A percentile compares a stretch with the other conserved stretches of the same genome.
phyloP scores from a whole-genome alignment of 1,140 invertebrate species.

The Metaphire vulgaris region DNA sequence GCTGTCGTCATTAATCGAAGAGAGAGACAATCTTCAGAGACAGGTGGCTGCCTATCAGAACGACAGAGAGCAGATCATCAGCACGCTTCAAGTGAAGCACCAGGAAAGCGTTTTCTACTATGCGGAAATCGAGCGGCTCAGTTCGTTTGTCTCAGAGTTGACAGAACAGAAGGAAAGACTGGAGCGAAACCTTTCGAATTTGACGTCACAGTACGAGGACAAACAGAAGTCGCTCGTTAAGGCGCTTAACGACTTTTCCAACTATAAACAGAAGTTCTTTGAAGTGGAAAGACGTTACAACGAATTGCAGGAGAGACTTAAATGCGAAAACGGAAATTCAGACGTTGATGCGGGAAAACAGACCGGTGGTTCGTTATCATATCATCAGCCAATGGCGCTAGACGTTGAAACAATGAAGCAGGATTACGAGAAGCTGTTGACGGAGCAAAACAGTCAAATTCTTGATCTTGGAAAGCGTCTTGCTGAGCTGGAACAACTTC shows the following conservation, averaged over 20 bases:
- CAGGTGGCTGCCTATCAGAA: slow-evolving; percentile 45
- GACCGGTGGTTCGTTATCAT: no score
- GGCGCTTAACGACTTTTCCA: slow-evolving; percentile 56
- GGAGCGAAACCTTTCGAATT: slow-evolving; percentile 45
- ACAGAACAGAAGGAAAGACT: slow-evolving; percentile 45
- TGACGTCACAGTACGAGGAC: slow-evolving; percentile 49
- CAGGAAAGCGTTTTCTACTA: slow-evolving; percentile 75
- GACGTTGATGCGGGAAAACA: background rate
- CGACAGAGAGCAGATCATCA: slow-evolving; percentile 70
- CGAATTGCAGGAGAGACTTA: slow-evolving; percentile 31
- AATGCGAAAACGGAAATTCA: background rate
- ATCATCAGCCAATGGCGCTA: background rate
- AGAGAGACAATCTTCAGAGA: slow-evolving; percentile 48
- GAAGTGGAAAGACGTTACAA: slow-evolving; percentile 53
- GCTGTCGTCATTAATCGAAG: slow-evolving; percentile 42
- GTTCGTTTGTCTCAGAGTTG: slow-evolving; percentile 41
- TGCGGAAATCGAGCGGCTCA: slow-evolving; percentile 71
- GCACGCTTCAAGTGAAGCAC: slow-evolving; percentile 69
- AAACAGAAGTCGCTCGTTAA: slow-evolving; percentile 53
- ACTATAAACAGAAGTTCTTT: slow-evolving; percentile 52
- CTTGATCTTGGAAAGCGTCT: no score
- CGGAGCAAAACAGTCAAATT: slow-evolving; percentile 32
- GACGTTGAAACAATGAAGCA: background rate
- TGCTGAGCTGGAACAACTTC: slow-evolving; percentile 30
- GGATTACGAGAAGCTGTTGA: slow-evolving; percentile 1